Conservation (phyloP, 2,888 invertebrate species). For the Caprella mutica region DNA sequence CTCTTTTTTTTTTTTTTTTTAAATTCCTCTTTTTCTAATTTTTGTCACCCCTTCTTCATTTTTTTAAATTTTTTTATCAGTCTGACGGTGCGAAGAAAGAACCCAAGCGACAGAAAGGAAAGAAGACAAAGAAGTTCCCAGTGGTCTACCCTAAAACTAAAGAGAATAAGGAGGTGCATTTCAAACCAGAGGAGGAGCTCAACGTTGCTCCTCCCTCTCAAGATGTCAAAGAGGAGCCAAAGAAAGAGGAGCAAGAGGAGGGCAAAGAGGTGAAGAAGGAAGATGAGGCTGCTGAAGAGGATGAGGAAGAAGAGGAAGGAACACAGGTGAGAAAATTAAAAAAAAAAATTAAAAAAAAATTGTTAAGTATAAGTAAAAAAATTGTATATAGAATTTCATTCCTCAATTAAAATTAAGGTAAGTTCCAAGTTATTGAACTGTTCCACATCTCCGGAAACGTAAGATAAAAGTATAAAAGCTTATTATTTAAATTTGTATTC, state of each 20-base stretch:
- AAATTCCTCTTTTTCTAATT: neutral
- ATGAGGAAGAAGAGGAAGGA: constrained; percentile 38
- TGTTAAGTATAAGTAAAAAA: too few relatives aligned
- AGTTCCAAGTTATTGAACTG: too few relatives aligned
- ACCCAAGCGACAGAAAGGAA: constrained; percentile 9
- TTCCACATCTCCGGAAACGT: too few relatives aligned
- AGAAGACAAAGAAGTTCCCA: constrained; percentile 2
- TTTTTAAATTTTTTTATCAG: neutral
- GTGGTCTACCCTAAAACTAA: constrained; percentile 10
- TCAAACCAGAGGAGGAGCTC: constrained; percentile 37
- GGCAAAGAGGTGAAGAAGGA: constrained; percentile 37
- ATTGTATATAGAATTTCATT: too few relatives aligned
- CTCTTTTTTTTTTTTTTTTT: neutral
- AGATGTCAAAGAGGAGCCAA: neutral
- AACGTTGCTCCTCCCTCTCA: neutral
- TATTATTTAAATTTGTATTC: too few relatives aligned
- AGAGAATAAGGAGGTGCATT: constrained; percentile 46
- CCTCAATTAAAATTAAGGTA: too few relatives aligned
- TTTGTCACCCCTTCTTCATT: constrained; percentile 1
- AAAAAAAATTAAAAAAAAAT: too few relatives aligned
- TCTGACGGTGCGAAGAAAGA: constrained; percentile 4
- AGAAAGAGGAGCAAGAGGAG: constrained; percentile 39
- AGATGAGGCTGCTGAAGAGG: constrained; percentile 14
- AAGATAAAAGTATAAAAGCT: too few relatives aligned
- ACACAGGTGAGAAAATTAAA: neutral